Evolutionary conservation across 2,113 vertebrate species (phyloP).

Genomic region (Garra rufa): DNA sequence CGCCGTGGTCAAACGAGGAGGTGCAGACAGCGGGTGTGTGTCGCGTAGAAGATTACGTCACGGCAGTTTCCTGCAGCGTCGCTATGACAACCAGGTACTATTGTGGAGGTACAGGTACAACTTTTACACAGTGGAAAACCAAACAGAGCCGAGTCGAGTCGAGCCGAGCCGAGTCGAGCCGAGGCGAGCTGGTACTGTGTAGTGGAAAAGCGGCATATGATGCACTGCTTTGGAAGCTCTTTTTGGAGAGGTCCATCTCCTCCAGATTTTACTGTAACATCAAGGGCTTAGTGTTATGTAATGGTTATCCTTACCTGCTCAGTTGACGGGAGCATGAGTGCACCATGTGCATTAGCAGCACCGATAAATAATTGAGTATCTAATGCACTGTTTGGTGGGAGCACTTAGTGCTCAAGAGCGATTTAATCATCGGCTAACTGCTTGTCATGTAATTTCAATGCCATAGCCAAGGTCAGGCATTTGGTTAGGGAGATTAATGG

Average conservation of each 20-base stretch:
- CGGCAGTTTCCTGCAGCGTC: no score
- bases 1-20: no score
- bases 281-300: conserved; percentile 29
- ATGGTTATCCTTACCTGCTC: conserved; percentile 29
- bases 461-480: conserved; percentile 14
- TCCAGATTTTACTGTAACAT: not conserved
- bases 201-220: no score
- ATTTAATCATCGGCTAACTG: conserved; percentile 59
- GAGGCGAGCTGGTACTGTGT: no score
- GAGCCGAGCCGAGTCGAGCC: no score
- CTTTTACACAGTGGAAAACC: no score
- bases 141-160: no score
- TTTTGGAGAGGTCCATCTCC: not conserved
- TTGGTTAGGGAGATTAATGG: conserved; percentile 40
- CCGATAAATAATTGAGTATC: conserved; percentile 58
- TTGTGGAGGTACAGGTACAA: no score
- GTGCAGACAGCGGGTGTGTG: no score
- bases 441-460: conserved; percentile 21
- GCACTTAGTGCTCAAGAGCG: conserved; percentile 58
- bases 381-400: conserved; percentile 52
- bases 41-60: no score
- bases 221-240: not conserved
- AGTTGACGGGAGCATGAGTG: conserved; percentile 26
- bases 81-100: no score
- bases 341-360: conserved; percentile 4